Percentiles rank a stretch among this genome's conserved stretches.
Conservation (phyloP, 2,113 vertebrate genomes). For the Menura novaehollandiae region DNA sequence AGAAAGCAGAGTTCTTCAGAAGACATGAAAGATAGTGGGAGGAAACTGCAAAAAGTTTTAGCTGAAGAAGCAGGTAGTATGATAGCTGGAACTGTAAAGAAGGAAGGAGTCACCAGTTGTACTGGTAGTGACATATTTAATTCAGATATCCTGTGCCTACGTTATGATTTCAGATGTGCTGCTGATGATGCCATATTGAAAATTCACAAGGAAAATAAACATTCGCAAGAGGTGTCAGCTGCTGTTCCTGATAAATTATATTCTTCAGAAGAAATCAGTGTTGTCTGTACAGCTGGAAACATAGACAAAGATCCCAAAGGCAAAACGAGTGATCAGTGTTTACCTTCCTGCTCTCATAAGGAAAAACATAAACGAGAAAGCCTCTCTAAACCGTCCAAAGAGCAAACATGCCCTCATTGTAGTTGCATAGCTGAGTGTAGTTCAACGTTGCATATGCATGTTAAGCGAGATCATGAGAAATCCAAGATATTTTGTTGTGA, state of each 20-base stretch:
- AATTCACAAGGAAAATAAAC: constrained; percentile 69
- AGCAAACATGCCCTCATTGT: not conserved
- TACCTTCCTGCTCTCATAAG: constrained; percentile 31
- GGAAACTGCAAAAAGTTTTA: not conserved
- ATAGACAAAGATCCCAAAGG: not conserved
- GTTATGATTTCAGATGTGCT: constrained; percentile 67
- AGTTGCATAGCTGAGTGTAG: constrained; percentile 16
- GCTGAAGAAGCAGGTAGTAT: not conserved
- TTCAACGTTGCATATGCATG: not conserved
- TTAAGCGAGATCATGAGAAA: constrained; percentile 3
- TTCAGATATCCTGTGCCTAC: constrained; percentile 45
- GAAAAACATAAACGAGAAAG: constrained; percentile 27
- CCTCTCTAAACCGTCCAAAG: not conserved
- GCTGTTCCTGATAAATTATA: not conserved
- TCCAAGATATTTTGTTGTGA: constrained; percentile 66
- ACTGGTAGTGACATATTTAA: not conserved
- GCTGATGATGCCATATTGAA: constrained; percentile 75
- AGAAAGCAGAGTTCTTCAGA: constrained; percentile 53
- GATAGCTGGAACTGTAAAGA: not conserved
- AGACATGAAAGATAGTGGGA: not conserved
- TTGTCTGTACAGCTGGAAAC: not conserved
- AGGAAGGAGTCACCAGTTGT: not conserved
- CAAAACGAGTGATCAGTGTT: not conserved
- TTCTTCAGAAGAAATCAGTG: not conserved
- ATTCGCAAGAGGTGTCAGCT: constrained; percentile 24